A percentile compares a stretch with the other conserved stretches of the same genome.
These are phyloP conservation scores for Anthopleura xanthogrammica DNA, from an alignment of 92 coral and sea anemone genomes.

Conservation along the genomic window DNA sequence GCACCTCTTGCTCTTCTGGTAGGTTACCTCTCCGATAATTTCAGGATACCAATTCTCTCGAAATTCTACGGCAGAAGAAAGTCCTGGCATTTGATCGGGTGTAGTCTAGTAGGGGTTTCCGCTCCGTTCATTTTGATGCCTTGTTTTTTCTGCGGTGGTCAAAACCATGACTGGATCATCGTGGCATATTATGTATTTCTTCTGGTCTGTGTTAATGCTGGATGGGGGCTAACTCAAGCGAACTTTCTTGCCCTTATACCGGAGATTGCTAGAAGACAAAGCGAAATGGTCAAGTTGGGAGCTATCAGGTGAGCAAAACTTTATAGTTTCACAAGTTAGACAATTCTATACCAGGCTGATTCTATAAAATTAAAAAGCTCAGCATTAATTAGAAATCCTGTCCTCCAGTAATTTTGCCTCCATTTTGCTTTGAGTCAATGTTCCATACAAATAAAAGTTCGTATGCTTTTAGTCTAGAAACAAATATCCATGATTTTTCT, in stretches of 20 bases:
- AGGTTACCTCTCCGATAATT: conserved; percentile 58
- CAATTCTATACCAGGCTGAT: neutral
- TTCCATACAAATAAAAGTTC: neutral
- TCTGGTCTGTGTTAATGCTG: conserved; percentile 33
- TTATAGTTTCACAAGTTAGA: neutral
- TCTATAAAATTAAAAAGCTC: too few species aligned
- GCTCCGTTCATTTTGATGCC: conserved; percentile 69
- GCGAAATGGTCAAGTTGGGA: conserved; percentile 78
- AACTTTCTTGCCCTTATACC: conserved; percentile 79
- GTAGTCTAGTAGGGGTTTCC: conserved; percentile 50
- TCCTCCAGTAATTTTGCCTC: too few species aligned
- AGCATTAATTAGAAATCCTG: too few species aligned
- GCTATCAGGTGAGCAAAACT: conserved; percentile 51
- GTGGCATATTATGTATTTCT: conserved; percentile 50
- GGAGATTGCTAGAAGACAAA: conserved; percentile 71
- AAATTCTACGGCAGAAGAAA: conserved; percentile 60
- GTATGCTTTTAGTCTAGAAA: neutral
- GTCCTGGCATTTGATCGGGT: conserved; percentile 74
- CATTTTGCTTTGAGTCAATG: neutral
- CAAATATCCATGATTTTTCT: too few species aligned
- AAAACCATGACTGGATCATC: conserved; percentile 43
- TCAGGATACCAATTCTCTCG: conserved; percentile 48
- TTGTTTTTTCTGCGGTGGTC: conserved; percentile 53
- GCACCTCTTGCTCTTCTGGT: conserved; percentile 36
- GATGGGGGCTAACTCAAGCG: conserved; percentile 62